These are phyloP conservation scores for Gephyroberyx darwinii DNA, from an alignment of 2,797 vertebrate species.

Conservation along the genomic window DNA sequence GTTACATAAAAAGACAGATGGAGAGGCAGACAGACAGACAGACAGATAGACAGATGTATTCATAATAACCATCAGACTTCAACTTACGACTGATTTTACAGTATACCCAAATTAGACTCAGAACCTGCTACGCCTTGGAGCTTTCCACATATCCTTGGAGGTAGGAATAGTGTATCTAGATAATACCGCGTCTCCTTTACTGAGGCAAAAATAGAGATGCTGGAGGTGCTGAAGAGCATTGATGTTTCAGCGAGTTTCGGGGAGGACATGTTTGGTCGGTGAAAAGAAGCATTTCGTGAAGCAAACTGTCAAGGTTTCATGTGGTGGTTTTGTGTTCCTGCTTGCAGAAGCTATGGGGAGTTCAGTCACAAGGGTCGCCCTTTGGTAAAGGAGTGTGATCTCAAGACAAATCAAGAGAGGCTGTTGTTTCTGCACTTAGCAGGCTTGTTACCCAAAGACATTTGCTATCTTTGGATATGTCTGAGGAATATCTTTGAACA, in stretches of 20 bases:
- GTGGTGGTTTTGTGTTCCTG: neutral
- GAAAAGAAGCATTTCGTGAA: neutral
- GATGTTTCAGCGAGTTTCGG: neutral
- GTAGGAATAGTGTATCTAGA: neutral
- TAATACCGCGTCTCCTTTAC: neutral
- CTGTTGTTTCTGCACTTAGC: neutral
- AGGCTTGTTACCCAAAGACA: neutral
- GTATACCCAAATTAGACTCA: neutral
- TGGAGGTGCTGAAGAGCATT: neutral
- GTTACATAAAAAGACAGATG: neutral
- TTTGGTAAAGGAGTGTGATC: neutral
- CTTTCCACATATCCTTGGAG: neutral
- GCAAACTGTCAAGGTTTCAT: conserved; percentile 2
- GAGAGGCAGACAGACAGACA: neutral
- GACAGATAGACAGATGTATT: neutral
- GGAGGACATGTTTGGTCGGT: neutral
- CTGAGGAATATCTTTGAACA: no score
- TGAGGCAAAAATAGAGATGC: neutral
- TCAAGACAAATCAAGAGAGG: conserved; percentile 10
- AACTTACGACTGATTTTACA: neutral
- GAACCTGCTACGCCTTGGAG: neutral
- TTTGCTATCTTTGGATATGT: neutral
- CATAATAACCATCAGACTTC: neutral
- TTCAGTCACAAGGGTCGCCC: neutral
- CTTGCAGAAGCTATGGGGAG: neutral